Conservation (phyloP, 2,888 invertebrate genomes). For the Thereva unica region DNA sequence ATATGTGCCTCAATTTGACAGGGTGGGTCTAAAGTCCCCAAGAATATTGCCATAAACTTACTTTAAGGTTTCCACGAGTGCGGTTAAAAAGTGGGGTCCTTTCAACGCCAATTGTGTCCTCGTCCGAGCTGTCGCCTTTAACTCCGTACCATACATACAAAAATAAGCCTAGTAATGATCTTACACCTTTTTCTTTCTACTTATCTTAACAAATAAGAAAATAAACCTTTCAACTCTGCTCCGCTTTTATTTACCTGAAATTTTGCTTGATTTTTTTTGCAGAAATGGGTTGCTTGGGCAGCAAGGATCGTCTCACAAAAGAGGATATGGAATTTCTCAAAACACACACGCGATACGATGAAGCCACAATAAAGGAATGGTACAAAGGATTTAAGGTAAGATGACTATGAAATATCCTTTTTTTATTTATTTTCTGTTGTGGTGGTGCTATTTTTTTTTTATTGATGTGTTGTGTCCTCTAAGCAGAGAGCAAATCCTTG, state of each 20-base stretch:
- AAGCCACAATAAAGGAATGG: conserved; percentile 99
- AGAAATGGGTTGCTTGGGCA: conserved; percentile 90
- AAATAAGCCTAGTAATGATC: too few species aligned
- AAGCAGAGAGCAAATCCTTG: not conserved
- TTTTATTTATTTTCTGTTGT: conserved; percentile 11
- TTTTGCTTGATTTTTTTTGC: conserved; percentile 49
- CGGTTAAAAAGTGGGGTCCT: too few species aligned
- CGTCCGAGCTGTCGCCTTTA: too few species aligned
- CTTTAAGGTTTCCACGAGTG: too few species aligned
- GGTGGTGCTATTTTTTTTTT: not conserved
- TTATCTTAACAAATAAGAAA: conserved; percentile 17
- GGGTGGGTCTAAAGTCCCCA: too few species aligned
- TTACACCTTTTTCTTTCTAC: not conserved
- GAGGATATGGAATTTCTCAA: conserved; percentile 99
- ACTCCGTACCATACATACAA: too few species aligned
- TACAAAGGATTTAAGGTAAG: conserved; percentile 99
- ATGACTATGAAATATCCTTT: conserved; percentile 40
- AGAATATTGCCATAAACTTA: too few species aligned
- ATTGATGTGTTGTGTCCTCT: not conserved
- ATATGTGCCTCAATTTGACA: too few species aligned
- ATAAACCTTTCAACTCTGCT: conserved; percentile 20
- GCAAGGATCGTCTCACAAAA: conserved; percentile 94
- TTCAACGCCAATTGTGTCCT: too few species aligned
- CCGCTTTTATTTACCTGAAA: conserved; percentile 20
- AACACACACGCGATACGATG: conserved; percentile 96